phyloP scores from a whole-genome alignment of 1,140 invertebrate genomes.

The Drosophila kurseongensis region DNA sequence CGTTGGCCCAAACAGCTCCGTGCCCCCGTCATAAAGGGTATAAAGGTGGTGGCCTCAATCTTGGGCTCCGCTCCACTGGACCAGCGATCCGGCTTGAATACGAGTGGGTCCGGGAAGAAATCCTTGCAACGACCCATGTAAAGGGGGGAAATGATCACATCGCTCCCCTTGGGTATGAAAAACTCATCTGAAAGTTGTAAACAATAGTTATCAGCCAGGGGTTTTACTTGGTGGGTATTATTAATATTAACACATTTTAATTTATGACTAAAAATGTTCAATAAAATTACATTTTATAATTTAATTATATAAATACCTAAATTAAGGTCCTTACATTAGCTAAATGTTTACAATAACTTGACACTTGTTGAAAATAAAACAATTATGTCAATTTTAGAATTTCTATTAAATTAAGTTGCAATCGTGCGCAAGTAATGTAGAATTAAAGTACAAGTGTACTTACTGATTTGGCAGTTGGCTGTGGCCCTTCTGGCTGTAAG shows the following conservation, averaged over 20 bases:
- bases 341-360: too few relatives aligned
- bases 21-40: conserved; percentile 89
- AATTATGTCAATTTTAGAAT: too few relatives aligned
- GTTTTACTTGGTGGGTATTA: too few relatives aligned
- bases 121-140: conserved; percentile 72
- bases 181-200: conserved; percentile 41
- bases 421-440: too few relatives aligned
- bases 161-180: conserved; percentile 61
- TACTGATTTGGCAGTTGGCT: conserved; percentile 63
- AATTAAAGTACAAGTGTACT: conserved; percentile 1
- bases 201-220: background rate
- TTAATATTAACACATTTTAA: too few relatives aligned
- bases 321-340: too few relatives aligned
- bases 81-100: conserved; percentile 92
- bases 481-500: conserved; percentile 87
- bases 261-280: too few relatives aligned
- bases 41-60: conserved; percentile 86
- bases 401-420: too few relatives aligned
- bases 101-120: conserved; percentile 89
- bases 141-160: conserved; percentile 62
- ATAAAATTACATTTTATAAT: too few relatives aligned
- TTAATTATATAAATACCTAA: too few relatives aligned
- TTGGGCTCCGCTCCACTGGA: conserved; percentile 60
- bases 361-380: too few relatives aligned
- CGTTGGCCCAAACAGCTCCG: conserved; percentile 88